Percentiles rank a stretch among this genome's conserved stretches.
Evolutionary conservation across 1,140 invertebrate species (phyloP).

Genomic region (Zaprionus camerounensis): DNA sequence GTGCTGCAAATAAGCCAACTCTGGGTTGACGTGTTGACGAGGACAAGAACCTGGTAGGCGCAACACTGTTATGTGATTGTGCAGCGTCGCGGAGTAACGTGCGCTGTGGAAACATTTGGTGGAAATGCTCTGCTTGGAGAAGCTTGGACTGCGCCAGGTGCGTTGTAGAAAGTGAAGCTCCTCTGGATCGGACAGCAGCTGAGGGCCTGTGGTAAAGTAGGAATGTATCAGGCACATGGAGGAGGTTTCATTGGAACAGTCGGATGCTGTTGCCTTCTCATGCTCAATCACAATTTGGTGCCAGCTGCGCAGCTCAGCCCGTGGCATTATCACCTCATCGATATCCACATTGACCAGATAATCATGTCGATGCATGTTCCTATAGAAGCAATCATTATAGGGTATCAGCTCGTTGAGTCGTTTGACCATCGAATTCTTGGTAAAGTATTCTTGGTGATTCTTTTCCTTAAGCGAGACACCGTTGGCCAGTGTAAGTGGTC

Average conservation of each 20-base stretch:
- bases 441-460: constrained; percentile 89
- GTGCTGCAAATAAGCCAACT: constrained; percentile 58
- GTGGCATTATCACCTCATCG: constrained; percentile 90
- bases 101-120: constrained; percentile 70
- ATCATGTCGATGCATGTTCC: constrained; percentile 90
- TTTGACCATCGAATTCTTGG: constrained; percentile 35
- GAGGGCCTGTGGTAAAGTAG: constrained; percentile 37
- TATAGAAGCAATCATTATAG: constrained; percentile 93
- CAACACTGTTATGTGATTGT: constrained; percentile 60
- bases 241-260: constrained; percentile 4
- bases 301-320: constrained; percentile 84
- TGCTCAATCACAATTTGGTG: constrained; percentile 35
- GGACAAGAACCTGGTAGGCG: constrained; percentile 31
- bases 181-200: constrained; percentile 31
- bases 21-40: not conserved
- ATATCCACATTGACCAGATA: constrained; percentile 91
- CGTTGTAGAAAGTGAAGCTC: constrained; percentile 62
- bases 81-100: constrained; percentile 47
- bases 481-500: constrained; percentile 90
- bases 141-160: constrained; percentile 39
- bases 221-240: constrained; percentile 50
- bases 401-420: constrained; percentile 92
- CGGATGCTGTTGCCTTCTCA: not conserved
- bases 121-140: constrained; percentile 30
- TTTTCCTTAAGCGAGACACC: constrained; percentile 89